Evolutionary conservation across 2,113 vertebrate genomes (phyloP).

Genomic region (Chitala chitala): DNA sequence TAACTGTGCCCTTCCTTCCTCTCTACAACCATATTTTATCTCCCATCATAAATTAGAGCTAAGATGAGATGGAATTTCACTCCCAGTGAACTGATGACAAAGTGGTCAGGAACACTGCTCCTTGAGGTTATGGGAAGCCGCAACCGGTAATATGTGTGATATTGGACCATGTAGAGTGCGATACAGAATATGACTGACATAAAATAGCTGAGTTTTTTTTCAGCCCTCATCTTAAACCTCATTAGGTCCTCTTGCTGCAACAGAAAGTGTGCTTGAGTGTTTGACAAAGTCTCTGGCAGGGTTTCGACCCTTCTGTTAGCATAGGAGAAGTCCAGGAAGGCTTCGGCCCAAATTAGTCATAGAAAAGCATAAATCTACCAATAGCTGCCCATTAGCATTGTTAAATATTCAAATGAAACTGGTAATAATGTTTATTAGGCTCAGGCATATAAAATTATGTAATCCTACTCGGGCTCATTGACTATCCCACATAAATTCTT

Average conservation of each 20-base stretch:
- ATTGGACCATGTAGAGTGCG: background rate
- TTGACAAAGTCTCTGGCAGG: background rate
- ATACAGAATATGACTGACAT: background rate
- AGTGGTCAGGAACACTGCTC: background rate
- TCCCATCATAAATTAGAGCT: background rate
- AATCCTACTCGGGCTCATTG: no score
- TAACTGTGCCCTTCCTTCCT: background rate
- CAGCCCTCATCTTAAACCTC: background rate
- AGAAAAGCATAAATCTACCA: constrained; percentile 11
- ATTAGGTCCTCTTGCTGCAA: background rate
- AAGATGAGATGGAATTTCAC: background rate
- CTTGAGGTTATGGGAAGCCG: background rate
- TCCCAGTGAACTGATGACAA: background rate
- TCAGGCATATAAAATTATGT: constrained; percentile 4
- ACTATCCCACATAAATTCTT: no score
- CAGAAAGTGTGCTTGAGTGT: background rate
- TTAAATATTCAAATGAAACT: constrained; percentile 19
- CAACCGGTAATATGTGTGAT: background rate
- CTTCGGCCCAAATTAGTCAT: background rate
- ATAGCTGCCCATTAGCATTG: constrained; percentile 11
- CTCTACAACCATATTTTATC: background rate
- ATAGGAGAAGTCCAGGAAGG: background rate
- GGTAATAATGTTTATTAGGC: constrained; percentile 4
- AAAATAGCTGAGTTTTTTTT: background rate
- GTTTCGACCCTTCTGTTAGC: constrained; percentile 3